Base-by-base conservation (phyloP, 2,888 invertebrate species). In the Clitarchus hookeri region DNA sequence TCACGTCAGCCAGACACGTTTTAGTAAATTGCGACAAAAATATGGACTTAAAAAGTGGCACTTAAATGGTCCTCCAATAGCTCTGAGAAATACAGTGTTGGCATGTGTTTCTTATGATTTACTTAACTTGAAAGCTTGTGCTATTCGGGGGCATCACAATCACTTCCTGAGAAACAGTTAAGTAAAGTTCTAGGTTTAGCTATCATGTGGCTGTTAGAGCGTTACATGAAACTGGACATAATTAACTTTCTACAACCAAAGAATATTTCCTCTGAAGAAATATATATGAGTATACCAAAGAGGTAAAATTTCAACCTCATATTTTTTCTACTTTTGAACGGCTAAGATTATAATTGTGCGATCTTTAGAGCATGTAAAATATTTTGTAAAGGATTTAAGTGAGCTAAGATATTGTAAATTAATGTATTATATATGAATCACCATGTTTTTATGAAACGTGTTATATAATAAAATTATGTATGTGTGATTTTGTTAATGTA, bases 391-490 rank as follows among this genome's bases (percentile, higher is more conserved):
- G 16, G 8, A 65, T 65, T 65, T 65, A 6, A 65, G 19, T 65
- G n/a, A 23, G 19, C 16, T n/a, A n/a, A 65, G 16, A 23, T 65
- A 19, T 23, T 65, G 65, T 65, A 65, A 53, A n/a, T 65, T 65
- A 65, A 65, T 65, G 65, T 65, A 65, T 65, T 65, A 65, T 65
- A n/a, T n/a, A n/a, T 65, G n/a, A 65, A 65, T n/a, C 65, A 65
- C 8, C 11, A 65, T 8, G 65, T 65, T 48, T 65, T 65, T 65
- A 65, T 65, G 65, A 65, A n/a, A 8, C 11, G 19, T 23, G 65
- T 65, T 65, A 65, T 65, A 65, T 65, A 8, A 8, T 53, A 8
- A 53, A 53, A 65, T 48, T 48, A 48, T 48, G 48, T 65, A 65
- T 23, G 19, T 65, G 65, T 65, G 65, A 65, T 65, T 65, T 65